Evolutionary conservation across 2,113 vertebrate genomes (phyloP).

Genomic region (Trogon surrucura): DNA sequence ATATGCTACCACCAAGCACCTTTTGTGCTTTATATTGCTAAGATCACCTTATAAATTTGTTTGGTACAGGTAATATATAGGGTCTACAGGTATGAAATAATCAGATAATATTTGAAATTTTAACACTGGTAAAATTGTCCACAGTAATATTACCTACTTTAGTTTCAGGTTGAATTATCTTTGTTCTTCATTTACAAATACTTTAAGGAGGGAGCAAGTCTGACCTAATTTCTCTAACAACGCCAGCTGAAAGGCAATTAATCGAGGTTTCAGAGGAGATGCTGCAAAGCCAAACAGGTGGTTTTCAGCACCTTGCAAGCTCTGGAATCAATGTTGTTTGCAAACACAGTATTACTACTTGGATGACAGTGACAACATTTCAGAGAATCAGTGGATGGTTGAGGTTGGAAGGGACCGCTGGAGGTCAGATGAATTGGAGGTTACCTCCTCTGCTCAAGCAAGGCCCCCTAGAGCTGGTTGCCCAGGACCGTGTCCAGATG

Average conservation of each 20-base stretch:
- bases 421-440: background rate
- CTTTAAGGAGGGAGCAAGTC: background rate
- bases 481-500: fast-evolving
- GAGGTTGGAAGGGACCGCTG: background rate
- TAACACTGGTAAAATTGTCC: background rate
- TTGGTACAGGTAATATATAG: background rate
- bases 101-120: background rate
- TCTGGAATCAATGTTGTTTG: background rate
- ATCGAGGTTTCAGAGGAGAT: background rate
- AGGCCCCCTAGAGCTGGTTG: fast-evolving
- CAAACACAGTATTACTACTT: background rate
- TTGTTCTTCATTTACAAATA: background rate
- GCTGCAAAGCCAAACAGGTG: background rate
- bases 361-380: background rate
- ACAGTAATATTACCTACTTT: background rate
- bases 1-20: background rate
- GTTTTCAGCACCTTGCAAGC: background rate
- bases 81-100: background rate
- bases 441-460: background rate
- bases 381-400: too few relatives aligned
- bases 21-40: background rate
- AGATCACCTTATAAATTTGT: background rate
- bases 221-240: background rate
- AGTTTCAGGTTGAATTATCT: background rate
- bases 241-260: background rate